phyloP scores from a whole-genome alignment of 2,888 invertebrate species.

The Germaria angustata region DNA sequence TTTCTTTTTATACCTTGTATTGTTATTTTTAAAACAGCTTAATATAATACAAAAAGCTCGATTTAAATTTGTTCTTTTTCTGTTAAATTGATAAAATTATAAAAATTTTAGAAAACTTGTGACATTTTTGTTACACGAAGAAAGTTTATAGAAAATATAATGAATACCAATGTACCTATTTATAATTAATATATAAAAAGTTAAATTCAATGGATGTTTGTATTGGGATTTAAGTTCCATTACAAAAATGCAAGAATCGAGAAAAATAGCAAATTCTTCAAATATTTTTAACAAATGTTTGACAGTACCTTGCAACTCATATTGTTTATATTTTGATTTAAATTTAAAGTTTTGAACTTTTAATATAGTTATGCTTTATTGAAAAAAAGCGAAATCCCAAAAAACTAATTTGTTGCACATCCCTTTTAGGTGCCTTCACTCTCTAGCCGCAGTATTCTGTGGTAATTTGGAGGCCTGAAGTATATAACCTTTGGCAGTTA shows the following conservation, averaged over 20 bases:
- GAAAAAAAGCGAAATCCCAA: not conserved
- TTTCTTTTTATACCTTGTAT: slow-evolving; percentile 13
- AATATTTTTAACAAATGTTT: not conserved
- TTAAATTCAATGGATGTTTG: not conserved
- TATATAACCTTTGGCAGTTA: slow-evolving; percentile 94
- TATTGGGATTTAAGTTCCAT: no score
- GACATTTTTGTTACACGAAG: not conserved
- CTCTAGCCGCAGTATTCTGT: not conserved
- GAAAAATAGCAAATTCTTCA: not conserved
- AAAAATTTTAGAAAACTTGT: not conserved
- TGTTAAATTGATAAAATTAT: no score
- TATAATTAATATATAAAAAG: not conserved
- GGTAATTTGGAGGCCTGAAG: slow-evolving; percentile 78
- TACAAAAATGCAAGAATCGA: not conserved
- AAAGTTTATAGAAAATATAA: not conserved
- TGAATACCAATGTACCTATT: not conserved
- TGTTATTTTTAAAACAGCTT: not conserved
- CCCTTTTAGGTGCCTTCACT: not conserved
- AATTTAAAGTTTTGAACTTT: slow-evolving; percentile 21
- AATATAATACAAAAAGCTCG: no score
- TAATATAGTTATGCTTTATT: not conserved
- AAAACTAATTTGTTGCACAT: not conserved
- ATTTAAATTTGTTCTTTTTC: no score
- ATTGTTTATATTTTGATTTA: slow-evolving; percentile 12
- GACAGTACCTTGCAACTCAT: slow-evolving; percentile 15